Evolutionary conservation across 2,113 vertebrate genomes (phyloP).

Genomic region (Odocoileus virginianus): DNA sequence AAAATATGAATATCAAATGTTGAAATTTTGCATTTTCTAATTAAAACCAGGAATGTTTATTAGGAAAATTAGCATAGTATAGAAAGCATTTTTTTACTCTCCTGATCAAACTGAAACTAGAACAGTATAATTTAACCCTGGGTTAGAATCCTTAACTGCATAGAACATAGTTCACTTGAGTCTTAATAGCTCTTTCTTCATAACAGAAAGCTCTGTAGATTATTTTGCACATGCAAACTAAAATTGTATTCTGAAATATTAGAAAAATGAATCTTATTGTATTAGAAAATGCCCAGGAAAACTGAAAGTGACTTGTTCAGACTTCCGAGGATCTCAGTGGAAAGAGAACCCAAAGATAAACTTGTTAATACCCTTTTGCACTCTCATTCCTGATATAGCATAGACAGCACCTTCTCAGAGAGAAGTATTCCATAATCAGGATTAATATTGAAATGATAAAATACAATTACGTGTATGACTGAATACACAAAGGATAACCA

Average conservation of each 20-base stretch:
- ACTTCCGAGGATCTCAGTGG: not conserved
- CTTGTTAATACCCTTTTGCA: not conserved
- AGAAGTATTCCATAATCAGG: not conserved
- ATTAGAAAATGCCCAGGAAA: not conserved
- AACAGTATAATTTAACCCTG: not conserved
- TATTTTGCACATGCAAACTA: not conserved
- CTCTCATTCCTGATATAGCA: not conserved
- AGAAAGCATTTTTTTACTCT: not conserved
- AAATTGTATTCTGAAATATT: not conserved
- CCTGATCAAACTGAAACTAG: not conserved
- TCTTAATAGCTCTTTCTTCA: not conserved
- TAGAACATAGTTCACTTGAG: not conserved
- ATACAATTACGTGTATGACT: not conserved
- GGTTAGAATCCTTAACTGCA: not conserved
- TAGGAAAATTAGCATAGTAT: not conserved
- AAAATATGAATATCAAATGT: not conserved
- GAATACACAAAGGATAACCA: not conserved
- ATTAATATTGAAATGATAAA: not conserved
- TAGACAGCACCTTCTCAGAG: not conserved
- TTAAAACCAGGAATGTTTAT: not conserved
- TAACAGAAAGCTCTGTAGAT: not conserved
- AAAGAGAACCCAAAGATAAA: not conserved
- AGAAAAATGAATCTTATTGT: not conserved
- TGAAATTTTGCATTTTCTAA: not conserved
- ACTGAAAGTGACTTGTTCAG: not conserved